These are phyloP conservation scores for Eupleurogrammus muticus DNA, from an alignment of 2,797 vertebrate genomes.

Conservation along the genomic window DNA sequence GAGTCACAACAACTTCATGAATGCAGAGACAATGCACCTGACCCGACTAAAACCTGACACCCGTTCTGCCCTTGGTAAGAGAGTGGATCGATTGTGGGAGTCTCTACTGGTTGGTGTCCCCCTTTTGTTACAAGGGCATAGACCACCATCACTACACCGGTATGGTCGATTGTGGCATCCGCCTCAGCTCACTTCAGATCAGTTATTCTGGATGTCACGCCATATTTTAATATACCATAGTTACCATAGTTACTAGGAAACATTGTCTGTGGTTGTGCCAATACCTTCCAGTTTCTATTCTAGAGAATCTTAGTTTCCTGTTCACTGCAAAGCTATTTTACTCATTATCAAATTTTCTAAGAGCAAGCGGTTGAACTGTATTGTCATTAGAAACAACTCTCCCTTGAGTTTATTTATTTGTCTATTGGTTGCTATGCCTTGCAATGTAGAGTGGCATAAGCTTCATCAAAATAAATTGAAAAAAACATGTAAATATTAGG, in stretches of 20 bases:
- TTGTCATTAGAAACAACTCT: conserved; percentile 3
- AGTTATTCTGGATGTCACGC: conserved; percentile 21
- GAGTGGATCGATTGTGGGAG: conserved; percentile 67
- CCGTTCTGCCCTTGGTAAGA: conserved; percentile 70
- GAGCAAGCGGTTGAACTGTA: neutral
- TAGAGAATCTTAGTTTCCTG: conserved; percentile 45
- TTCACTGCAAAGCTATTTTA: conserved; percentile 23
- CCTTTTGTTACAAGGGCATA: conserved; percentile 52
- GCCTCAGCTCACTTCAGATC: conserved; percentile 3
- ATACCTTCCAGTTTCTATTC: conserved; percentile 52
- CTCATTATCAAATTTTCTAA: conserved; percentile 5
- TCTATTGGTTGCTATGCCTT: conserved; percentile 3
- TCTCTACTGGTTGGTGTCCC: conserved; percentile 52
- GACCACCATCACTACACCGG: conserved; percentile 24
- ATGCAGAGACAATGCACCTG: conserved; percentile 56
- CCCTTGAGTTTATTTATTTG: neutral
- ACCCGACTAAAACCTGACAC: conserved; percentile 73
- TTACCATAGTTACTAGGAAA: conserved; percentile 64
- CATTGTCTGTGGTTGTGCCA: conserved; percentile 64
- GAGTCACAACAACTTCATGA: conserved; percentile 49
- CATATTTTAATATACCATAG: conserved; percentile 10
- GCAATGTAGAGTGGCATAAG: neutral
- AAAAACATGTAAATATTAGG: neutral
- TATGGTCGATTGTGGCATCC: conserved; percentile 14
- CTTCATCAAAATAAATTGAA: neutral